A percentile compares a stretch with the other conserved stretches of the same genome.
phyloP scores from a whole-genome alignment of 2,888 invertebrate genomes.

The Tricholauxania praeusta region DNA sequence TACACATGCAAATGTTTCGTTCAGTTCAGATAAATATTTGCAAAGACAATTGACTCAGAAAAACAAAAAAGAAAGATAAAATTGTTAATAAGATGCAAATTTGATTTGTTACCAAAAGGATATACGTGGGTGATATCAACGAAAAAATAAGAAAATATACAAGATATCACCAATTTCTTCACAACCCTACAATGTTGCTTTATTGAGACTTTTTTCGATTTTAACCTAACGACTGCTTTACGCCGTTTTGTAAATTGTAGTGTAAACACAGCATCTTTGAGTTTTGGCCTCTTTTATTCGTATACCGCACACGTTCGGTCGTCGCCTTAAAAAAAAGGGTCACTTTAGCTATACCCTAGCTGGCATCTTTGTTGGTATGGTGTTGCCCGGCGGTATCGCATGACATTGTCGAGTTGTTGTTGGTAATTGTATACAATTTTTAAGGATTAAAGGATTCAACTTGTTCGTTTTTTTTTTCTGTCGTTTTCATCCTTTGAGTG shows the following conservation, averaged over 20 bases:
- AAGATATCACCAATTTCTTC: background rate
- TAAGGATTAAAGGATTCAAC: conserved; percentile 66
- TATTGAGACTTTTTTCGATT: too few species aligned
- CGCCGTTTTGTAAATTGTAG: too few species aligned
- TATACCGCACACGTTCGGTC: too few species aligned
- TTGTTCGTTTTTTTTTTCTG: conserved; percentile 43
- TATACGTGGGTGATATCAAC: background rate
- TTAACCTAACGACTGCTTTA: too few species aligned
- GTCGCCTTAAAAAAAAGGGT: conserved; percentile 55
- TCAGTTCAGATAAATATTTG: background rate
- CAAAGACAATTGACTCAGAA: background rate
- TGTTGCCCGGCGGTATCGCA: conserved; percentile 38
- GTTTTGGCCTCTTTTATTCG: conserved; percentile 25
- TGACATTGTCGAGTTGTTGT: conserved; percentile 50
- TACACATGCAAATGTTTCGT: too few species aligned
- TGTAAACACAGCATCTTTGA: conserved; percentile 1
- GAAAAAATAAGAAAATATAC: conserved; percentile 22
- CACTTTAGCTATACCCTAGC: conserved; percentile 51
- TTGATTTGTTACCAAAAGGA: conserved; percentile 60
- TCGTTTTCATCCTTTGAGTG: conserved; percentile 33
- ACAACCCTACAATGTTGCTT: background rate
- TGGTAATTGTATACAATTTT: conserved; percentile 66
- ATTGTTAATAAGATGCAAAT: conserved; percentile 65
- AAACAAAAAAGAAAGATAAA: conserved; percentile 15
- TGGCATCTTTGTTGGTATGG: conserved; percentile 42